These are phyloP conservation scores for Nesogale talazaci DNA, from an alignment of 2,113 vertebrate genomes.

Conservation along the genomic window DNA sequence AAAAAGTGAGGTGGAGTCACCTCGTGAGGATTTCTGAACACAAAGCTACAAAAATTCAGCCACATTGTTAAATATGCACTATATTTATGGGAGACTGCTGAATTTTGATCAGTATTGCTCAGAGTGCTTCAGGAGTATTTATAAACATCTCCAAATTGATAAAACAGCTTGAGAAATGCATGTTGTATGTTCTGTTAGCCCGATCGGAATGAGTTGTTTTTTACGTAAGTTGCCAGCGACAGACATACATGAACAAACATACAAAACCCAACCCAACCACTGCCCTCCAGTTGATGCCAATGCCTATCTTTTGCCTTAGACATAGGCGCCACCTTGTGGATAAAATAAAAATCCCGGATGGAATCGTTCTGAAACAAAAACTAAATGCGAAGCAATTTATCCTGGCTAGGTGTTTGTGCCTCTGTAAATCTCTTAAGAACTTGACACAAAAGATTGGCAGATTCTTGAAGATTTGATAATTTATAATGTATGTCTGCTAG, in stretches of 20 bases:
- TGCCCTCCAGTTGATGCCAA: not conserved
- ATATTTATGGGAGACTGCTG: not conserved
- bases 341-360: not conserved
- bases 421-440: not conserved
- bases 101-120: constrained; percentile 4
- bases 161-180: not conserved
- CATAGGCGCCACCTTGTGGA: constrained; percentile 76
- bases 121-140: not conserved
- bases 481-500: not conserved
- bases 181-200: not conserved
- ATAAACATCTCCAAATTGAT: not conserved
- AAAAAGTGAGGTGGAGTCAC: not conserved
- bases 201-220: not conserved
- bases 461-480: constrained; percentile 7
- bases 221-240: not conserved
- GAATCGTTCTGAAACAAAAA: constrained; percentile 20
- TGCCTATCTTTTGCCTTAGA: constrained; percentile 61
- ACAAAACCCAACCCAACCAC: too few relatives aligned
- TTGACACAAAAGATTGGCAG: not conserved
- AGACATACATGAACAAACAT: not conserved
- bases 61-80: not conserved
- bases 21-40: not conserved
- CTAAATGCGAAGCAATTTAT: not conserved
- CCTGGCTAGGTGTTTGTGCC: not conserved
- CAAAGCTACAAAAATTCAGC: not conserved